These are phyloP conservation scores for Dromococcyx pavoninus DNA, from an alignment of 2,797 vertebrate species.

Conservation along the genomic window DNA sequence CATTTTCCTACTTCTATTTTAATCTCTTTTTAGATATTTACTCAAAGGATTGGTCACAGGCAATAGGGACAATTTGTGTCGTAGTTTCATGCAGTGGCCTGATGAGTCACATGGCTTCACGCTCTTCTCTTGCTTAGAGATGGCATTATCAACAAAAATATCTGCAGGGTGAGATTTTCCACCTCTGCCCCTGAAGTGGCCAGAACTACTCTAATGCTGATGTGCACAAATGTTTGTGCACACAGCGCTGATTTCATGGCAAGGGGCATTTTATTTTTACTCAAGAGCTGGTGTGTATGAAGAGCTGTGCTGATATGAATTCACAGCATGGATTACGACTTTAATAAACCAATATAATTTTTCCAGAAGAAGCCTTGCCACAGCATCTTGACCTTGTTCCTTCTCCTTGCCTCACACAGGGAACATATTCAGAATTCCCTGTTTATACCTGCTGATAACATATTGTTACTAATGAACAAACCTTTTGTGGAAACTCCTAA, in stretches of 20 bases:
- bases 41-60: neutral
- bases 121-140: neutral
- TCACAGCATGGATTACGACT: neutral
- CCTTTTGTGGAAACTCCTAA: neutral
- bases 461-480: neutral
- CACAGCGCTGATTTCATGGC: neutral
- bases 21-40: neutral
- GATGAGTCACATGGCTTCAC: neutral
- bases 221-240: neutral
- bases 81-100: neutral
- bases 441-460: neutral
- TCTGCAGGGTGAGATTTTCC: neutral
- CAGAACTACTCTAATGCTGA: neutral
- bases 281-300: neutral
- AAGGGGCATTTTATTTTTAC: neutral
- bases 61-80: neutral
- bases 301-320: neutral
- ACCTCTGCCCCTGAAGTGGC: neutral
- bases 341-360: neutral
- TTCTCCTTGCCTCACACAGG: neutral
- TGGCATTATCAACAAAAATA: rapidly evolving
- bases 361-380: neutral
- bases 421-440: neutral
- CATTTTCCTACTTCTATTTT: neutral
- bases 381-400: neutral